Evolutionary conservation across 2,888 invertebrate species (phyloP), one percentile per base, ranked within the genome.

Genomic region (Cinara cedri): DNA sequence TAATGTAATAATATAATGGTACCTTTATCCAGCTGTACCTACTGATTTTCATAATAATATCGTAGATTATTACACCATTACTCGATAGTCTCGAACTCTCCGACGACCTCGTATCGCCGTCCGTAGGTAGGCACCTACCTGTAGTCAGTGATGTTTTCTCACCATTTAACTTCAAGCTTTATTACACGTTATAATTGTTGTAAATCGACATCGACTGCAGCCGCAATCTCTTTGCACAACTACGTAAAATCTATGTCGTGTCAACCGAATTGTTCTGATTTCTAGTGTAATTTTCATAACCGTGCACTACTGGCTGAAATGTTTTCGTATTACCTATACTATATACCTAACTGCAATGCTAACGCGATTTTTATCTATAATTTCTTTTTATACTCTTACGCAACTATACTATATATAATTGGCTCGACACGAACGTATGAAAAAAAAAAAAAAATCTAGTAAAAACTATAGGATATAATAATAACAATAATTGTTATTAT

Each of bases 211-310:
- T 14, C 26, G 8, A 24, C n/a, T 4, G 3, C 34, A 4, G 34
- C 26, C n/a, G 14, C 68, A 3, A 34, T 68, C 51, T 51, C 51
- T 68, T 51, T 26, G n/a, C 34, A 34, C 34, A 34, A 34, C 34
- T 34, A 3, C 1, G 10, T 16, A 71, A 44, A 72, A 57, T 57
- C n/a, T 13, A 21, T 44, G 57, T 44, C 57, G 51, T 54, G 51
- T 26, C 51, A 2, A 51, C 68, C n/a, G 46, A 68, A 72, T 24
- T n/a, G 70, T 57, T 72, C 13, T 21, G 8, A 24, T 72, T 72
- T 46, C 44, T 24, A 65, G 46, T n/a, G n/a, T 46, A 46, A 2
- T 65, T 46, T 46, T 46, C 14, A 13, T 21, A 21, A 44, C 16
- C 65, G n/a, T 1, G 3, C 34, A 44, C 16, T n/a, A n/a, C n/a